These are phyloP conservation scores for Staurois parvus DNA, from an alignment of 2,797 vertebrate genomes.

Conservation along the genomic window DNA sequence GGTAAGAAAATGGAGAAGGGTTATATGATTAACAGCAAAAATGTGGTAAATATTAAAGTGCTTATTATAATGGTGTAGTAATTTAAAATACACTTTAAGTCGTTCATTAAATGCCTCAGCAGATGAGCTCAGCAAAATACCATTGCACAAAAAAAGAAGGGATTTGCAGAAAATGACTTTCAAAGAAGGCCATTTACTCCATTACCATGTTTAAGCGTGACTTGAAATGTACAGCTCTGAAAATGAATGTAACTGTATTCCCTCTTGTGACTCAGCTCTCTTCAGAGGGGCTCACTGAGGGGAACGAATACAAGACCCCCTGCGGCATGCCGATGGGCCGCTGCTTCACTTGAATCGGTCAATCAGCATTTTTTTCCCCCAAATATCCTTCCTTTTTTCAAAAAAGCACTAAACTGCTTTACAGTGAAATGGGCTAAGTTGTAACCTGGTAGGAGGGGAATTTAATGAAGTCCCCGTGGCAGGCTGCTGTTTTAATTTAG, in stretches of 20 bases:
- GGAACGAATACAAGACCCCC: constrained; percentile 1
- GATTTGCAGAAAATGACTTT: too few relatives aligned
- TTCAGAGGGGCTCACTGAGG: not conserved
- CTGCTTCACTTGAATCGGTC: not conserved
- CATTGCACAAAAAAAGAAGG: too few relatives aligned
- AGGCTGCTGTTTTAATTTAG: constrained; percentile 57
- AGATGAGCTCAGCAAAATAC: too few relatives aligned
- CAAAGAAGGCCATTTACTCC: too few relatives aligned
- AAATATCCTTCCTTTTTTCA: not conserved
- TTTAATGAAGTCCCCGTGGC: constrained; percentile 39
- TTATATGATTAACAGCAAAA: too few relatives aligned
- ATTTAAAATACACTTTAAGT: too few relatives aligned
- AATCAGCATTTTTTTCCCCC: not conserved
- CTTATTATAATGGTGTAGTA: too few relatives aligned
- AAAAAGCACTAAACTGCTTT: constrained; percentile 30
- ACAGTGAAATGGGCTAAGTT: constrained; percentile 18
- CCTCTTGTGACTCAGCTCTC: not conserved
- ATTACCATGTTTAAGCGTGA: too few relatives aligned
- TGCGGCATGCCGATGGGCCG: not conserved
- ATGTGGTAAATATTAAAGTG: too few relatives aligned
- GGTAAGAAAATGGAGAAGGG: too few relatives aligned
- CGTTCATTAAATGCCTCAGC: too few relatives aligned
- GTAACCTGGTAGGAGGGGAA: constrained; percentile 30
- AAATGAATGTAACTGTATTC: not conserved
- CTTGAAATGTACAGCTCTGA: not conserved